These are phyloP conservation scores for Leptinotarsa juncta DNA, from an alignment of 2,888 invertebrate genomes.

Conservation along the genomic window DNA sequence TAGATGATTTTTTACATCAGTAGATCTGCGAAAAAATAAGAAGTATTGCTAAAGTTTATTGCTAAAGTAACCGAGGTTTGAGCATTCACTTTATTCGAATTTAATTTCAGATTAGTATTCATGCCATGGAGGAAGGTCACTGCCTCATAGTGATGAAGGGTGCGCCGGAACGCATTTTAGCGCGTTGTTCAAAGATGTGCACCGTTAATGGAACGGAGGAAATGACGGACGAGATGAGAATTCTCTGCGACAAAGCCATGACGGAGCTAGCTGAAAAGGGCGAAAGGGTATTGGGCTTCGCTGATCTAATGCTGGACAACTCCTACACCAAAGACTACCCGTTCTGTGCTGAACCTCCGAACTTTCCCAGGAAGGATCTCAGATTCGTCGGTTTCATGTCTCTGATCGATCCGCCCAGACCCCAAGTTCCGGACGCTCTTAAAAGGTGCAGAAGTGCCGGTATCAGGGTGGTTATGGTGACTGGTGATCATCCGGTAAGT, in stretches of 20 bases:
- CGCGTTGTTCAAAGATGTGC: conserved; percentile 74
- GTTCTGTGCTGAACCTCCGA: conserved; percentile 73
- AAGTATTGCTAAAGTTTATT: too few relatives aligned
- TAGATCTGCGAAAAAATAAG: too few relatives aligned
- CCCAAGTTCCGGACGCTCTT: conserved; percentile 76
- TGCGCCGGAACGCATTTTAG: conserved; percentile 79
- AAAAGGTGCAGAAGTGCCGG: conserved; percentile 79
- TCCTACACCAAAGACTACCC: conserved; percentile 68
- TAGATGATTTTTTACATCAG: too few relatives aligned
- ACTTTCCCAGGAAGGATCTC: conserved; percentile 77
- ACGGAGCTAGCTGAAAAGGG: conserved; percentile 82
- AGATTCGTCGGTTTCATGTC: conserved; percentile 75
- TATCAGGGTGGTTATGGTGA: conserved; percentile 85
- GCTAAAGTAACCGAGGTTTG: not conserved
- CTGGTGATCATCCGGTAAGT: conserved; percentile 82
- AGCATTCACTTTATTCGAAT: not conserved
- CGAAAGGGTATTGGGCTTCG: conserved; percentile 85
- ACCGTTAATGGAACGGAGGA: conserved; percentile 69
- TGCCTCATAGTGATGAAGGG: conserved; percentile 81
- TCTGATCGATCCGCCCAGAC: conserved; percentile 75
- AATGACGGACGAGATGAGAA: conserved; percentile 69
- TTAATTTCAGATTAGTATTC: conserved; percentile 70
- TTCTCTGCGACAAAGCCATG: conserved; percentile 76
- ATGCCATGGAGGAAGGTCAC: conserved; percentile 68
- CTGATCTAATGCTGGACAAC: conserved; percentile 74